These are phyloP conservation scores for Agelaius tricolor DNA, from an alignment of 2,113 vertebrate species.

Conservation along the genomic window DNA sequence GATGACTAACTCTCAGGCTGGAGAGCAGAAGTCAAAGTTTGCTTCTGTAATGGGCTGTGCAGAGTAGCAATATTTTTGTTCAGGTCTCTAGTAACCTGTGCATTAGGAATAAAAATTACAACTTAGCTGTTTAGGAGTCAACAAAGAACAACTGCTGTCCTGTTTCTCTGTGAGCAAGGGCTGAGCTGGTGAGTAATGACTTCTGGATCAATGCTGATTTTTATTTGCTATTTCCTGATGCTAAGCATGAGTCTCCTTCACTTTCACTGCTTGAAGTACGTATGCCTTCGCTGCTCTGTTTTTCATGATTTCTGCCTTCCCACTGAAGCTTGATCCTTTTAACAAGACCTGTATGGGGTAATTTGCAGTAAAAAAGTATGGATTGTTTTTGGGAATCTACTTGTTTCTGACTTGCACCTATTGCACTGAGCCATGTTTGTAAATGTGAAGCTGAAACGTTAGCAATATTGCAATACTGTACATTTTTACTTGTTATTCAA, in stretches of 20 bases:
- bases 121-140: background rate
- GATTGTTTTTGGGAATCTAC: background rate
- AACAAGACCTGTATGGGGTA: background rate
- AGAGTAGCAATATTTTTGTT: background rate
- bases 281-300: background rate
- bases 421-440: background rate
- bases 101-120: background rate
- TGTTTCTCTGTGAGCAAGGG: background rate
- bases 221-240: background rate
- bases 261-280: background rate
- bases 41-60: background rate
- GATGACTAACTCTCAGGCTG: background rate
- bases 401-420: background rate
- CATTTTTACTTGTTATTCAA: background rate
- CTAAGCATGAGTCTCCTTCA: background rate
- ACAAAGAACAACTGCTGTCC: background rate
- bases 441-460: background rate
- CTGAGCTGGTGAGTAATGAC: background rate
- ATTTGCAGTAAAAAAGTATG: background rate
- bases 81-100: background rate
- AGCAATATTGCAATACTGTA: background rate
- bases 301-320: background rate
- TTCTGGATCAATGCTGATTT: background rate
- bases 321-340: background rate
- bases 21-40: background rate